Conservation (phyloP, 1,140 invertebrate species). For the Drosophila bifasciata region DNA sequence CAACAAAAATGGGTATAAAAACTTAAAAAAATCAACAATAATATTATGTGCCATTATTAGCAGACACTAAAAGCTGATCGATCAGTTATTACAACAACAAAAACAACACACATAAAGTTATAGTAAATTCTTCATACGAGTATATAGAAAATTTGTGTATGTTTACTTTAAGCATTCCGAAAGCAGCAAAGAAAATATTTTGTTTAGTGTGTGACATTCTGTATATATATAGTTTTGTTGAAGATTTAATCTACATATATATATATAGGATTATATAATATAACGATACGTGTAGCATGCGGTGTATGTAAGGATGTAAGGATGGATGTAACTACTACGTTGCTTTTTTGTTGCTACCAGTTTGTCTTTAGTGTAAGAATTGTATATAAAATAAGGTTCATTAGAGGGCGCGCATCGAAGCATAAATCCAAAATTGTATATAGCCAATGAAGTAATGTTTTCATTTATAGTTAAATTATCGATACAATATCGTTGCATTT, state of each 20-base stretch:
- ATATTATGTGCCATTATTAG: conserved; percentile 82
- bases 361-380: conserved; percentile 8
- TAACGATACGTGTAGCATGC: too few species aligned
- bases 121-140: conserved; percentile 27
- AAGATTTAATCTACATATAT: neutral
- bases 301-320: too few species aligned
- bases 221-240: conserved; percentile 49
- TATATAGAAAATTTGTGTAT: conserved; percentile 13
- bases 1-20: conserved; percentile 2
- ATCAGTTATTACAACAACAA: neutral
- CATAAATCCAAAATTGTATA: neutral
- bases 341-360: conserved; percentile 14
- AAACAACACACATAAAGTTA: neutral
- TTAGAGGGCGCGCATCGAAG: neutral
- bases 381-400: conserved; percentile 30
- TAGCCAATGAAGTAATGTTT: too few species aligned
- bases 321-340: too few species aligned
- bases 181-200: neutral
- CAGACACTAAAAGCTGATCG: conserved; percentile 43
- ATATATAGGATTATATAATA: too few species aligned
- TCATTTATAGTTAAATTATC: conserved; percentile 3
- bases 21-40: conserved; percentile 64
- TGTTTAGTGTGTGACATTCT: conserved; percentile 1
- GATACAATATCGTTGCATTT: too few species aligned
- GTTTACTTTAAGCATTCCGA: neutral